Conservation (phyloP, 2,888 invertebrate species). For the Yponomeuta sedellus region DNA sequence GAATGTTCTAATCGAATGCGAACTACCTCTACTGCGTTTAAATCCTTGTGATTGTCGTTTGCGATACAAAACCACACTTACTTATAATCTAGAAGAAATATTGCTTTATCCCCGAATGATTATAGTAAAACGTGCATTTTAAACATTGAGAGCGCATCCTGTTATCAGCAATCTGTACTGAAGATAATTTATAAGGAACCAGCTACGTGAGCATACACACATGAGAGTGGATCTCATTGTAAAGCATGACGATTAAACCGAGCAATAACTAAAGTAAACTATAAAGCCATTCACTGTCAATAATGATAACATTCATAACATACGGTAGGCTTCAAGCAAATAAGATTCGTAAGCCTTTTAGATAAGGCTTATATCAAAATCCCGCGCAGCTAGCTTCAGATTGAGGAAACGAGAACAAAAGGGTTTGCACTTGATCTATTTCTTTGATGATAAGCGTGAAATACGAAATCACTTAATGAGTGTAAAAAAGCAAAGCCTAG, state of each 20-base stretch:
- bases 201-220: conserved; percentile 3
- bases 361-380: conserved; percentile 39
- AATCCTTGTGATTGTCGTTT: too few species aligned
- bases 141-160: not conserved
- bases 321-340: conserved; percentile 29
- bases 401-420: too few species aligned
- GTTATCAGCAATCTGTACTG: not conserved
- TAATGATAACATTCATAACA: conserved; percentile 34
- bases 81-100: too few species aligned
- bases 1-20: too few species aligned
- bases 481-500: too few species aligned
- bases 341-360: conserved; percentile 30
- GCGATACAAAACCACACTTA: too few species aligned
- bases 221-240: conserved; percentile 21
- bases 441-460: not conserved
- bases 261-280: conserved; percentile 22
- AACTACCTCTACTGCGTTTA: too few species aligned
- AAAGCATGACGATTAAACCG: not conserved
- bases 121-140: not conserved
- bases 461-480: too few species aligned
- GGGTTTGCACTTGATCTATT: conserved; percentile 8
- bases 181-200: not conserved
- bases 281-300: conserved; percentile 35
- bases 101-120: too few species aligned
- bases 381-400: conserved; percentile 14